These are phyloP conservation scores for Cinclus cinclus DNA, from an alignment of 2,113 vertebrate species.

Conservation along the genomic window DNA sequence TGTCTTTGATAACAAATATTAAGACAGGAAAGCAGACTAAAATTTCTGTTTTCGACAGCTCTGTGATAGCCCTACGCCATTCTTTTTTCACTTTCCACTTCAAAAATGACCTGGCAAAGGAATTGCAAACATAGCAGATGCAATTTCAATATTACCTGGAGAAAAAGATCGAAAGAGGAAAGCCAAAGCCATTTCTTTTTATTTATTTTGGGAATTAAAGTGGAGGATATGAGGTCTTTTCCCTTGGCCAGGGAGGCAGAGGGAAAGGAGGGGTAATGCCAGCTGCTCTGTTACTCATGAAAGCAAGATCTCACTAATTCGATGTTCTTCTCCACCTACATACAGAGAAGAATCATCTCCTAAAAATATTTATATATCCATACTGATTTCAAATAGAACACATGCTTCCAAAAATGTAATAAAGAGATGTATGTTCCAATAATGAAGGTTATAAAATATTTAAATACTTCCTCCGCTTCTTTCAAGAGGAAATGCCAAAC, in stretches of 20 bases:
- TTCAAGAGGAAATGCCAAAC: slow-evolving; percentile 50
- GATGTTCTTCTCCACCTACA: slow-evolving; percentile 59
- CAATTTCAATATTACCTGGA: neutral
- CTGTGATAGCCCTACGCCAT: neutral
- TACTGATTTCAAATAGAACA: slow-evolving; percentile 49
- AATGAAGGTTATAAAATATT: slow-evolving; percentile 55
- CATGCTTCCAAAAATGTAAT: slow-evolving; percentile 49
- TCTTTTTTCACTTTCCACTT: neutral
- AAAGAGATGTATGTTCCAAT: slow-evolving; percentile 52
- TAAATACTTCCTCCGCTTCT: slow-evolving; percentile 59
- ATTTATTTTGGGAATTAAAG: slow-evolving; percentile 24
- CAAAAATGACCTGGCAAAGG: neutral
- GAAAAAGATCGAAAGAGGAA: neutral
- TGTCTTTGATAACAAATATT: neutral
- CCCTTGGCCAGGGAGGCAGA: slow-evolving; percentile 3
- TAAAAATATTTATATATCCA: slow-evolving; percentile 58
- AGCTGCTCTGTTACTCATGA: slow-evolving; percentile 57
- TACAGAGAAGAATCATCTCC: slow-evolving; percentile 50
- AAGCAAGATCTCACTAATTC: slow-evolving; percentile 54
- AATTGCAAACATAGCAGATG: neutral
- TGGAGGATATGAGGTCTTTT: slow-evolving; percentile 46
- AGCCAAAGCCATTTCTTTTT: neutral
- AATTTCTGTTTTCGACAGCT: neutral
- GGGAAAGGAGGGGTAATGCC: slow-evolving; percentile 18
- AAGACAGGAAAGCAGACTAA: neutral